Base-by-base conservation (phyloP, 2,113 vertebrate species). In the Thalassarche chlororhynchos region DNA sequence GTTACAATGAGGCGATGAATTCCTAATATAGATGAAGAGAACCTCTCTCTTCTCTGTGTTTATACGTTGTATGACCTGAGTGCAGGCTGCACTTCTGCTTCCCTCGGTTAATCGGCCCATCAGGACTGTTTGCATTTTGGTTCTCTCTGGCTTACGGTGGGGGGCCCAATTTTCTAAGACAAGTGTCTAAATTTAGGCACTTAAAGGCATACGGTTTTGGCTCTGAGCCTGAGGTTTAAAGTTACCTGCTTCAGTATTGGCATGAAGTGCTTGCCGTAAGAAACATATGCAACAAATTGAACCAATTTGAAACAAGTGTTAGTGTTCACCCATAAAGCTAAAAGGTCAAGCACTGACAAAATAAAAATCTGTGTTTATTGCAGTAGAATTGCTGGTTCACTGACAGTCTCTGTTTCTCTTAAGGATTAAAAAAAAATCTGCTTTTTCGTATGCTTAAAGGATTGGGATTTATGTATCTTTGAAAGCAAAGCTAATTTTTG, bases 151-250 rank as follows among this genome's bases (percentile, higher is more conserved):
- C 31, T 95, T 92, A 49, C 16, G 11, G 38, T 28, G 23, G 70
- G 40, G 44, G 61, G 61, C 44, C 78, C 16, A 29, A 15, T 90
- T 87, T 95, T 91, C 81, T 72, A 82, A 84, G 86, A 34, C 69
- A 49, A 91, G 49, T 47, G 16, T 87, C 87, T 96, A 96, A 87
- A 93, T 95, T 89, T 95, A 95, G 90, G 34, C 69, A 32, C n/a
- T 78, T 87, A 16, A 65, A 89, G 79, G 75, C 75, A 31, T 31
- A 82, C 0, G 0, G 29, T 54, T 82, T 85, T 94, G 94, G 94
- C 80, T 85, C 57, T 19, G 44, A 94, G 87, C 89, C 84, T 31
- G 61, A 89, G 81, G 57, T 76, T 95, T 89, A 65, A 89, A 93
- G 52, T 93, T 94, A 69, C 49, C 15, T 61, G 17, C 86, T 94